Percentiles rank a stretch among this genome's conserved stretches.
These are phyloP conservation scores for Coptodon rendalli DNA, from an alignment of 2,113 vertebrate genomes.

Conservation along the genomic window DNA sequence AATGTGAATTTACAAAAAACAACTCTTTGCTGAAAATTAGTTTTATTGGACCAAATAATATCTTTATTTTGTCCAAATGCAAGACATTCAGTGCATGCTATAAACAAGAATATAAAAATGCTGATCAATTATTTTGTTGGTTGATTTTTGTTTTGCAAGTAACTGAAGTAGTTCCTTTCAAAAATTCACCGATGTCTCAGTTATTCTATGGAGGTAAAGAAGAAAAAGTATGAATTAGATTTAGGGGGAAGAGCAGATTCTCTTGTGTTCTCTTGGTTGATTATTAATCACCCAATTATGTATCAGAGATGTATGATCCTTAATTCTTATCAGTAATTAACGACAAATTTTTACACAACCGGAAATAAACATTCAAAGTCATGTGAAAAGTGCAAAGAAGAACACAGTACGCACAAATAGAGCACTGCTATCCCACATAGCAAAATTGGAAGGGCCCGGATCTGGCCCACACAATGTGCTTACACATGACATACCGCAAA, in stretches of 20 bases:
- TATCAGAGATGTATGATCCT: not conserved
- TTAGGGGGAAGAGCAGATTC: accelerated
- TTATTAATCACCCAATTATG: not conserved
- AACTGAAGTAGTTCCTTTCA: not conserved
- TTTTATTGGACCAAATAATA: slow-evolving; percentile 17
- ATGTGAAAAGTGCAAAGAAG: not conserved
- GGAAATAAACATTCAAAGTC: not conserved
- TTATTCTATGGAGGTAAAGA: slow-evolving; percentile 13
- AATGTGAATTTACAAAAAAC: not conserved
- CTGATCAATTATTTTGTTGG: not conserved
- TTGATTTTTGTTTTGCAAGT: not conserved
- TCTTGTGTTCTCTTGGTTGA: not conserved
- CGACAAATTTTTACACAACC: not conserved
- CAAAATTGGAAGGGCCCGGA: too few species aligned
- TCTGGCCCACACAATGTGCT: too few species aligned
- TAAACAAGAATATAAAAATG: not conserved
- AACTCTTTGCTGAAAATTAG: not conserved
- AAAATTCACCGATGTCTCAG: not conserved
- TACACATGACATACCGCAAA: too few species aligned
- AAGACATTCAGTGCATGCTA: not conserved
- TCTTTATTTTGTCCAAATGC: not conserved
- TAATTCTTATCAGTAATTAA: not conserved
- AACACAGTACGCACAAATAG: not conserved
- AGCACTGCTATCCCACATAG: not conserved
- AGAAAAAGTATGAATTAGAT: not conserved